phyloP scores from a whole-genome alignment of 2,888 invertebrate species.

The Lycaena phlaeas region DNA sequence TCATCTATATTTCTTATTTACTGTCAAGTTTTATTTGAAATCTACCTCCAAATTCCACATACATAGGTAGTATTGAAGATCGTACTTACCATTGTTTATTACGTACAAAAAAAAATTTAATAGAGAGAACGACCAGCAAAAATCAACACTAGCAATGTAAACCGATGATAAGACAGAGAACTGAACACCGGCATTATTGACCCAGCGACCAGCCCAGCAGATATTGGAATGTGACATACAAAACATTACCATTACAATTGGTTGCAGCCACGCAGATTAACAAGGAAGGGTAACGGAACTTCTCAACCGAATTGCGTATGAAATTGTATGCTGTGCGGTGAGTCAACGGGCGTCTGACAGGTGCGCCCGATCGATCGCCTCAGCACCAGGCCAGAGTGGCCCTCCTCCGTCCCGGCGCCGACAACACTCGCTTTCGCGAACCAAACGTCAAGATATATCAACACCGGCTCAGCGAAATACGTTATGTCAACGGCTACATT shows the following conservation, averaged over 20 bases:
- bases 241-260: conserved; percentile 6
- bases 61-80: neutral
- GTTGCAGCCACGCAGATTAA: conserved; percentile 9
- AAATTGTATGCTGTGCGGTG: conserved; percentile 40
- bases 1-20: too few species aligned
- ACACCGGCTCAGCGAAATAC: conserved; percentile 14
- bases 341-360: conserved; percentile 67
- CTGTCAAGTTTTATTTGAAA: too few species aligned
- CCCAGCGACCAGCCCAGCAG: neutral
- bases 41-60: too few species aligned
- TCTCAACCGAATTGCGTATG: conserved; percentile 48
- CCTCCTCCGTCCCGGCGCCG: conserved; percentile 25
- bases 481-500: conserved; percentile 55
- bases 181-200: neutral
- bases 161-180: neutral
- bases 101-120: neutral
- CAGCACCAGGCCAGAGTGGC: conserved; percentile 31
- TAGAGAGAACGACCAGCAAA: neutral
- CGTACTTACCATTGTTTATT: neutral
- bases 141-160: neutral
- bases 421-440: conserved; percentile 12
- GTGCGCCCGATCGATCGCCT: conserved; percentile 63
- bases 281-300: conserved; percentile 29
- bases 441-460: neutral
- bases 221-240: conserved; percentile 3